Evolutionary conservation across 2,888 invertebrate species (phyloP).

Genomic region (Polyommatus icarus): DNA sequence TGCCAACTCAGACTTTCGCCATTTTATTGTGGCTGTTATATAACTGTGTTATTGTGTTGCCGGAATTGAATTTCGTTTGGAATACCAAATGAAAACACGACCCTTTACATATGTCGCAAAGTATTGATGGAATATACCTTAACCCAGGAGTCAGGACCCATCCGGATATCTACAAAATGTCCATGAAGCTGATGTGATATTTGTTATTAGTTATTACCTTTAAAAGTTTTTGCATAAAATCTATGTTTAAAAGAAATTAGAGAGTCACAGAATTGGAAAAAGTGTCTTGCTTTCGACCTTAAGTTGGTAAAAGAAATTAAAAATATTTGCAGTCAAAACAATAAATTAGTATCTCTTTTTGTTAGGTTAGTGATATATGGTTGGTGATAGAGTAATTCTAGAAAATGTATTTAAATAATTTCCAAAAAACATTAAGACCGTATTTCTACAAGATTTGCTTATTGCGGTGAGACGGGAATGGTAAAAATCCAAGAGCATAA

Average conservation of each 20-base stretch:
- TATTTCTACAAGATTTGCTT: neutral
- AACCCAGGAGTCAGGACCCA: neutral
- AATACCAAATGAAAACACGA: slow-evolving; percentile 10
- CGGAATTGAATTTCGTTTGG: neutral
- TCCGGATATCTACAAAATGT: neutral
- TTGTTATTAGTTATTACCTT: too few species aligned
- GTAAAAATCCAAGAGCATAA: too few species aligned
- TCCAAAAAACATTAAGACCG: neutral
- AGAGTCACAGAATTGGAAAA: too few species aligned
- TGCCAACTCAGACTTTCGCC: too few species aligned
- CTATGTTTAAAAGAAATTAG: too few species aligned
- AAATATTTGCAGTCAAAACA: neutral
- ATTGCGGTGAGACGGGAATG: neutral
- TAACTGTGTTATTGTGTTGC: neutral
- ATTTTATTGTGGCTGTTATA: neutral
- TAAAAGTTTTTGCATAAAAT: too few species aligned
- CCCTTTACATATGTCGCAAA: neutral
- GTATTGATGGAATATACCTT: neutral
- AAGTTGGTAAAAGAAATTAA: too few species aligned
- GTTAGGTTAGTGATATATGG: too few species aligned
- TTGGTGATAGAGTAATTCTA: too few species aligned
- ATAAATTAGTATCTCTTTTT: neutral
- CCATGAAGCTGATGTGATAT: neutral
- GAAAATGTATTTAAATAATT: neutral
- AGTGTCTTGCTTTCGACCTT: too few species aligned